A percentile compares a stretch with the other conserved stretches of the same genome.
These are phyloP conservation scores for Tethea ocularis DNA, from an alignment of 2,888 invertebrate species.

Conservation along the genomic window DNA sequence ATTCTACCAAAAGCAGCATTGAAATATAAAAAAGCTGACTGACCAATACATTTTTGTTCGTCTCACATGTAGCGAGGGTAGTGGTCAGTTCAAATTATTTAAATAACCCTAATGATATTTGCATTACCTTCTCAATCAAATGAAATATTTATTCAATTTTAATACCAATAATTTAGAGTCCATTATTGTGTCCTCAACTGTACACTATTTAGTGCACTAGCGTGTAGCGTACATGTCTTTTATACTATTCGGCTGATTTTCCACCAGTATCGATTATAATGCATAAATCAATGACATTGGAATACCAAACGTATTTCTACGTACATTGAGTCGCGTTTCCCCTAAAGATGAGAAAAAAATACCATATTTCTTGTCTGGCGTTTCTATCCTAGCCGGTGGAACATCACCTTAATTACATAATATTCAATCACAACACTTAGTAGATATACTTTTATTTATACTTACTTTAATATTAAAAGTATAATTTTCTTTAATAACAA, in stretches of 20 bases:
- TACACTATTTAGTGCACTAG: conserved; percentile 15
- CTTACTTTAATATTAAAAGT: not conserved
- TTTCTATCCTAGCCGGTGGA: not conserved
- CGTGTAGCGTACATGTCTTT: conserved; percentile 31
- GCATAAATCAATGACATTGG: not conserved
- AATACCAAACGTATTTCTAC: not conserved
- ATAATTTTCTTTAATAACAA: not conserved
- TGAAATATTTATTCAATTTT: not conserved
- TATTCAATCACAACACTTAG: not conserved
- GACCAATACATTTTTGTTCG: too few species aligned
- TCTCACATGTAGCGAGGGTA: too few species aligned
- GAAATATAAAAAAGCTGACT: too few species aligned
- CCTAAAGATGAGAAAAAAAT: not conserved
- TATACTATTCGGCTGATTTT: conserved; percentile 15
- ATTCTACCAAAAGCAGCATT: too few species aligned
- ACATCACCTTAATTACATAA: not conserved
- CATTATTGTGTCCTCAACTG: not conserved
- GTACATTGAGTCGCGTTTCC: not conserved
- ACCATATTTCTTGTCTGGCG: not conserved
- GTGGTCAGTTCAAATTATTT: too few species aligned
- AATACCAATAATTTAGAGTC: not conserved
- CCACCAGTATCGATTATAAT: not conserved
- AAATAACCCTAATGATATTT: too few species aligned
- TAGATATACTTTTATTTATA: not conserved
- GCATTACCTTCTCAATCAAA: too few species aligned